Evolutionary conservation across 2,113 vertebrate genomes (phyloP), one percentile per base, ranked within the genome.

Genomic region (Rhombomys opimus): DNA sequence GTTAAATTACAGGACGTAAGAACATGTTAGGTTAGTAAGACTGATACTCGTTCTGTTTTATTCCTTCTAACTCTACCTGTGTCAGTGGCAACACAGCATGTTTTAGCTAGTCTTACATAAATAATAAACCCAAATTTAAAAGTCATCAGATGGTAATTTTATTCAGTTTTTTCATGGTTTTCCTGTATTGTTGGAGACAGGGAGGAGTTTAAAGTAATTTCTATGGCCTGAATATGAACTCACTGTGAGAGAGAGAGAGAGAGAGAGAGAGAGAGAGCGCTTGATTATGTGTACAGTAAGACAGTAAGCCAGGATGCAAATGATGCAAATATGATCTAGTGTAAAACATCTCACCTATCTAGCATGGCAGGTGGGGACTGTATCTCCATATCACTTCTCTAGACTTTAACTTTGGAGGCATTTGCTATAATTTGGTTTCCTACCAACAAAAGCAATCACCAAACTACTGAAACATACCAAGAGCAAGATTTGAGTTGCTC

Each of bases 1-100:
- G 70, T 93, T 77, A 94, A 96, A 52, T 84, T 68, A 67, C 0
- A 70, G 72, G 63, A 87, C 68, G 20, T 8, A 91, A 91, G 25
- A 72, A n/a, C 4, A 81, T 85, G 10, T 77, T 85, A 17, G 6
- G 32, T 54, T 93, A 90, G 63, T 65, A 54, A 90, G 52, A 12
- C 50, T 59, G 80, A 54, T 61, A 67, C 7, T 70, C 12, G 77
- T 63, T 82, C 93, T 54, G 5, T 0, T 87, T 91, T 72, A 68
- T 11, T 73, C 8, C 17, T n/a, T 87, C 1, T 90, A 67, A 52
- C 67, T 87, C 68, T 93, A 7, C 41, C 35, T 8, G 7, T 13
- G 11, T 73, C 14, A 1, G 92, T n/a, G 38, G 63, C 57, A 91
- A 75, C 2, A 86, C 22, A 68, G 76, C 12, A 50, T 89, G 2